A percentile compares a stretch with the other conserved stretches of the same genome.
Conservation (phyloP, 2,888 invertebrate species). For the Tryphoninae sp. region DNA sequence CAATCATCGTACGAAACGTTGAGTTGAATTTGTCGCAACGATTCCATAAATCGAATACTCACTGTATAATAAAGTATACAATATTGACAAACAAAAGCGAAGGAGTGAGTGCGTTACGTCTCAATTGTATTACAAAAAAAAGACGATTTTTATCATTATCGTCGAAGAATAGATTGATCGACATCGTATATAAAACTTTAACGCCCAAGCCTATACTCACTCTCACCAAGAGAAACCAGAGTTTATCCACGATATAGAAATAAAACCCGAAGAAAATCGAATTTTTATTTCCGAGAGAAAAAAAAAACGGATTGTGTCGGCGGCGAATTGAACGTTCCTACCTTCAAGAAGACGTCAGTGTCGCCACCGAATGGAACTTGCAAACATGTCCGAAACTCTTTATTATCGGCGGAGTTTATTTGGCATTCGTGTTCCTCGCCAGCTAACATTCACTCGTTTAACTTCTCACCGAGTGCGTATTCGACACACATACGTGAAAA, state of each 20-base stretch:
- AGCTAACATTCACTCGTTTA: slow-evolving; percentile 61
- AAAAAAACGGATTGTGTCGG: slow-evolving; percentile 82
- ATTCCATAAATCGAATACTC: slow-evolving; percentile 25
- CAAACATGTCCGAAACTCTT: slow-evolving; percentile 68
- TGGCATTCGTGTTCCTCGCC: slow-evolving; percentile 57
- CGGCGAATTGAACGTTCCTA: slow-evolving; percentile 82
- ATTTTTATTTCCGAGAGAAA: slow-evolving; percentile 78
- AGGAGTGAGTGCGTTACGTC: not conserved
- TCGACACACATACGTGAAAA: not conserved
- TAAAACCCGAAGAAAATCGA: not conserved
- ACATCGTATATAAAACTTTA: not conserved
- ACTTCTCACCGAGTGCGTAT: slow-evolving; percentile 20
- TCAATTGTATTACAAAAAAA: not conserved
- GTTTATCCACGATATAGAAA: too few relatives aligned
- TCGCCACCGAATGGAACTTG: slow-evolving; percentile 73
- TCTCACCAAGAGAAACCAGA: too few relatives aligned
- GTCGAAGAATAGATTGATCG: not conserved
- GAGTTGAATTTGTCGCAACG: slow-evolving; percentile 31
- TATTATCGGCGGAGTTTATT: too few relatives aligned
- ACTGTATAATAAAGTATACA: slow-evolving; percentile 70
- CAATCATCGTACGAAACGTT: slow-evolving; percentile 6
- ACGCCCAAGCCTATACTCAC: too few relatives aligned
- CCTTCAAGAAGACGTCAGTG: slow-evolving; percentile 71
- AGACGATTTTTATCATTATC: not conserved
- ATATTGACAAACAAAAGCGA: slow-evolving; percentile 55